Evolutionary conservation across 2,888 invertebrate genomes (phyloP).

Genomic region (Cantharis flavilabris): DNA sequence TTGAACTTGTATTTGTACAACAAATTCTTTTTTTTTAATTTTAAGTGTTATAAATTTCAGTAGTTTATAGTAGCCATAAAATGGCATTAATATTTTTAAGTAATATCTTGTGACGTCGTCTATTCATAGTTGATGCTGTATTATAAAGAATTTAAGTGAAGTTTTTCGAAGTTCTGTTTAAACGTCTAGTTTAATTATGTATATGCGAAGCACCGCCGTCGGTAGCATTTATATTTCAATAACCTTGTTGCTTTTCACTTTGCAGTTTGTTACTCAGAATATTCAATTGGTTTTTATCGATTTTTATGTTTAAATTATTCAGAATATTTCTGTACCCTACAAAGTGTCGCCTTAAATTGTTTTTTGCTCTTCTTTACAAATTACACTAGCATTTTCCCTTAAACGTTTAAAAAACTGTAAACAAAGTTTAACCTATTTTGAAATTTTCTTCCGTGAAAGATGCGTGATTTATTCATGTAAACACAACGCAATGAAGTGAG

Average conservation of each 20-base stretch:
- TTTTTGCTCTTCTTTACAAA: background rate
- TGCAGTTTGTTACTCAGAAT: conserved; percentile 33
- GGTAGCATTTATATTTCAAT: conserved; percentile 36
- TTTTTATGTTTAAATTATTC: conserved; percentile 29
- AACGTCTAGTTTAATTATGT: conserved; percentile 34
- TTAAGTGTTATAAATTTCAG: background rate
- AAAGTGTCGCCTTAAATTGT: conserved; percentile 13
- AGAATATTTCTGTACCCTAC: conserved; percentile 17
- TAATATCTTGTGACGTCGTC: conserved; percentile 22
- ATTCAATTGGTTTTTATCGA: conserved; percentile 30
- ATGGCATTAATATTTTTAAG: background rate
- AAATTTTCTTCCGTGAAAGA: background rate
- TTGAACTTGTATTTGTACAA: background rate
- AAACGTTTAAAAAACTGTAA: background rate
- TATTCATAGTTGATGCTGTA: conserved; percentile 24
- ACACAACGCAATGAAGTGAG: background rate
- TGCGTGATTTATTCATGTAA: background rate
- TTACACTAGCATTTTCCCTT: background rate
- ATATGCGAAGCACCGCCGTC: conserved; percentile 34
- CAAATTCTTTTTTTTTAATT: background rate
- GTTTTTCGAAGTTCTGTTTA: conserved; percentile 31
- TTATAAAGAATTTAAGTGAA: conserved; percentile 28
- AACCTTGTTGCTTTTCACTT: conserved; percentile 34
- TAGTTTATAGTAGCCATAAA: background rate
- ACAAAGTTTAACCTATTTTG: background rate